A percentile compares a stretch with the other conserved stretches of the same genome.
Evolutionary conservation across 2,113 vertebrate species (phyloP).

Genomic region (Cyanistes caeruleus): DNA sequence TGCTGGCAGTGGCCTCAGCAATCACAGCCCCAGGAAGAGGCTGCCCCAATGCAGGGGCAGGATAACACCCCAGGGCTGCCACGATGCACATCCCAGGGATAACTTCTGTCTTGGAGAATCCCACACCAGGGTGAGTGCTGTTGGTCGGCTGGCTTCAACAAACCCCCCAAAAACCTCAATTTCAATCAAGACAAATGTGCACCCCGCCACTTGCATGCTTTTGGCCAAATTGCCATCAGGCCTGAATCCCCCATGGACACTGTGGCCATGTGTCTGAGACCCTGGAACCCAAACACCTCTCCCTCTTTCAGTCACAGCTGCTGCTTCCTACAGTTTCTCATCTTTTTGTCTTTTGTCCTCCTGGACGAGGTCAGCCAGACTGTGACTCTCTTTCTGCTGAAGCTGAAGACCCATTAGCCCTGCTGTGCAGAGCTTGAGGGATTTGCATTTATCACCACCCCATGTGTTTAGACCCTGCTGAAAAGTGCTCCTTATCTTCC

Average conservation of each 20-base stretch:
- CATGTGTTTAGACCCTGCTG: neutral
- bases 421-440: neutral
- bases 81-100: fast-evolving
- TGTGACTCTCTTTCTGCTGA: neutral
- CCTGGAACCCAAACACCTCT: neutral
- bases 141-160: fast-evolving
- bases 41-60: fast-evolving
- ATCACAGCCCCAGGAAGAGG: neutral
- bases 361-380: neutral
- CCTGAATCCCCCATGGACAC: neutral
- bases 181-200: neutral
- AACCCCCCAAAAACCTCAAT: fast-evolving
- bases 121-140: neutral
- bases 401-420: neutral
- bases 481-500: slow-evolving; percentile 17
- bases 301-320: neutral
- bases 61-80: neutral
- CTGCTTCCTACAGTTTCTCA: neutral
- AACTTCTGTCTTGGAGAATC: neutral
- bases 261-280: neutral
- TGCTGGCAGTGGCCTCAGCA: neutral
- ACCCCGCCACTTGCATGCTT: neutral
- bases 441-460: slow-evolving; percentile 35
- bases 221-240: neutral
- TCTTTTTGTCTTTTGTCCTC: neutral